A percentile compares a stretch with the other conserved stretches of the same genome.
These are phyloP conservation scores for Rhyzopertha dominica DNA, from an alignment of 1,140 invertebrate genomes.

Conservation along the genomic window DNA sequence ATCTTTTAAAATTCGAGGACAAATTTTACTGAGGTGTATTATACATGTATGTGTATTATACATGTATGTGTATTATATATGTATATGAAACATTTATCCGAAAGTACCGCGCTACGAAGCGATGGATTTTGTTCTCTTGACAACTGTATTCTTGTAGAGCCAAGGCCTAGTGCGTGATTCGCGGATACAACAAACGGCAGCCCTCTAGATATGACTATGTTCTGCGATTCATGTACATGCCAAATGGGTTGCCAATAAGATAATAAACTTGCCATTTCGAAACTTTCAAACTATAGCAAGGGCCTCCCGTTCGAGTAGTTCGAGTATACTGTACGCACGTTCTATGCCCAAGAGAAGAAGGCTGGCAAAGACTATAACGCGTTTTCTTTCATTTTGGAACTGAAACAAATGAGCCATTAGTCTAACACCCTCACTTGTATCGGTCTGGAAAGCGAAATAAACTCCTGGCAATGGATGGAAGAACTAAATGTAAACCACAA, in stretches of 20 bases:
- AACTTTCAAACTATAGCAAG: background rate
- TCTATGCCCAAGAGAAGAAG: background rate
- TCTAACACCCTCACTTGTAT: conserved; percentile 1
- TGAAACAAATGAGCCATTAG: background rate
- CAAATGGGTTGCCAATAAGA: background rate
- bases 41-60: no score
- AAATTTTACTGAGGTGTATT: background rate
- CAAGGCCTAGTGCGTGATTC: conserved; percentile 2
- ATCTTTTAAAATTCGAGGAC: no score
- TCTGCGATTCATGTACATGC: background rate
- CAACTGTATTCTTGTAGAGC: conserved; percentile 1
- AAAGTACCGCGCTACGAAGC: background rate
- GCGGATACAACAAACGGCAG: background rate
- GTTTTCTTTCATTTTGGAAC: conserved; percentile 3
- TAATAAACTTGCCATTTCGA: background rate
- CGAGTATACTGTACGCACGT: background rate
- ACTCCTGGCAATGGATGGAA: background rate
- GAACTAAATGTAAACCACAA: background rate
- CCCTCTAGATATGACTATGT: conserved; percentile 1
- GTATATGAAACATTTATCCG: conserved; percentile 1
- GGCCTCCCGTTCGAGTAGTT: conserved; percentile 8
- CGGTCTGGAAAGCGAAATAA: background rate
- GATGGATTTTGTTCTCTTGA: background rate
- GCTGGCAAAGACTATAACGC: conserved; percentile 2
- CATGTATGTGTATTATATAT: no score